phyloP scores from a whole-genome alignment of 2,113 vertebrate genomes.

The Rattus rattus region DNA sequence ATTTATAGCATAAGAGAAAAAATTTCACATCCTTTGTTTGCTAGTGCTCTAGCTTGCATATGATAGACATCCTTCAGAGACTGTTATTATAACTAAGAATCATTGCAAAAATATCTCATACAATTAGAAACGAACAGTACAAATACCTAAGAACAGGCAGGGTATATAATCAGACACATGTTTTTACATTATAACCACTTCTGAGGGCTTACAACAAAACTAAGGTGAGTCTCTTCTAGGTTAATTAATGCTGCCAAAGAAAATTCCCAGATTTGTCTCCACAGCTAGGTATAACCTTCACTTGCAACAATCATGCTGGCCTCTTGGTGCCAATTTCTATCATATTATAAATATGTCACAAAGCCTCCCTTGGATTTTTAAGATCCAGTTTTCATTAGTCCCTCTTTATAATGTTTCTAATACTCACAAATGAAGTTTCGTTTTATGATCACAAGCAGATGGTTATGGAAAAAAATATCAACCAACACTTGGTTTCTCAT shows the following conservation, averaged over 20 bases:
- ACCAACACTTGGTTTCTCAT: neutral
- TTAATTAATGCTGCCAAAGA: slow-evolving; percentile 11
- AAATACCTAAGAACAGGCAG: neutral
- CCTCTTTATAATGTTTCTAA: neutral
- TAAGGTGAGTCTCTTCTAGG: neutral
- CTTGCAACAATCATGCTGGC: neutral
- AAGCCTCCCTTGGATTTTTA: neutral
- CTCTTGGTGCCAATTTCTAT: neutral
- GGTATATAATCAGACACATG: neutral
- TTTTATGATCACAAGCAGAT: neutral
- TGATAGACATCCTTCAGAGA: neutral
- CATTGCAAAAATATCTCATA: slow-evolving; percentile 1
- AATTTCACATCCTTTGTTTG: neutral
- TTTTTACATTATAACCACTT: neutral
- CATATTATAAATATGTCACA: neutral
- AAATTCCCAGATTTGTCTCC: neutral
- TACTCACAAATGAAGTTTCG: neutral
- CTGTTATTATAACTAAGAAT: neutral
- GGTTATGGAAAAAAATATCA: neutral
- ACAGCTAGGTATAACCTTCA: neutral
- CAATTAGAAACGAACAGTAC: neutral
- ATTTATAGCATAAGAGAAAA: neutral
- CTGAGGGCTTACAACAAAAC: neutral
- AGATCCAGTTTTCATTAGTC: neutral
- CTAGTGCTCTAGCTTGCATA: neutral